Conservation (phyloP, 2,797 vertebrate species). For the Microcaecilia unicolor region DNA sequence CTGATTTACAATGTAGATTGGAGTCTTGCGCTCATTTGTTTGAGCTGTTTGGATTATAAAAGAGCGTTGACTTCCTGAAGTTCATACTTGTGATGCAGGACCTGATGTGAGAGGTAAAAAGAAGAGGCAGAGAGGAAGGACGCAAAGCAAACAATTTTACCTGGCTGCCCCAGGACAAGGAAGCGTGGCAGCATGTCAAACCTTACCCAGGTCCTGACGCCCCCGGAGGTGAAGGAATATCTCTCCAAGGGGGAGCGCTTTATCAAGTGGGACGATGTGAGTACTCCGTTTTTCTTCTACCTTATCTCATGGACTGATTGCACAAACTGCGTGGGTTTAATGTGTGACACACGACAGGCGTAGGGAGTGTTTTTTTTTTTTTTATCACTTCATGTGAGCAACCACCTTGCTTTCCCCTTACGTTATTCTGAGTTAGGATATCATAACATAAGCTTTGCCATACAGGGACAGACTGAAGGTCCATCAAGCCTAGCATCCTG, state of each 20-base stretch:
- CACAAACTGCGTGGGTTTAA: too few relatives aligned
- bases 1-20: constrained; percentile 58
- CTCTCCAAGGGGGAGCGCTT: constrained; percentile 85
- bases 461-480: too few relatives aligned
- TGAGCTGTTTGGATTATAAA: constrained; percentile 26
- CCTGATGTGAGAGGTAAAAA: constrained; percentile 44
- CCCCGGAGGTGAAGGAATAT: constrained; percentile 75
- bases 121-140: constrained; percentile 22
- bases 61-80: constrained; percentile 27
- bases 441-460: too few relatives aligned
- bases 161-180: too few relatives aligned
- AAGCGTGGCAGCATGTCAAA: constrained; percentile 72
- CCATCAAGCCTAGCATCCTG: too few relatives aligned
- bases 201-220: constrained; percentile 61
- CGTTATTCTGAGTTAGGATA: too few relatives aligned
- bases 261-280: constrained; percentile 94
- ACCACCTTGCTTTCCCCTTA: too few relatives aligned
- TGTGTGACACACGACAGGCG: too few relatives aligned
- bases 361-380: too few relatives aligned
- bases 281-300: constrained; percentile 45
- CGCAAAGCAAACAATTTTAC: neutral
- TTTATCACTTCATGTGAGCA: too few relatives aligned
- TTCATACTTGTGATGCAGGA: constrained; percentile 19
- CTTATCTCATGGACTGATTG: accelerated
- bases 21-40: constrained; percentile 12